Evolutionary conservation across 2,888 invertebrate genomes (phyloP), one percentile per base, ranked within the genome.

Genomic region (Acleris laterana): DNA sequence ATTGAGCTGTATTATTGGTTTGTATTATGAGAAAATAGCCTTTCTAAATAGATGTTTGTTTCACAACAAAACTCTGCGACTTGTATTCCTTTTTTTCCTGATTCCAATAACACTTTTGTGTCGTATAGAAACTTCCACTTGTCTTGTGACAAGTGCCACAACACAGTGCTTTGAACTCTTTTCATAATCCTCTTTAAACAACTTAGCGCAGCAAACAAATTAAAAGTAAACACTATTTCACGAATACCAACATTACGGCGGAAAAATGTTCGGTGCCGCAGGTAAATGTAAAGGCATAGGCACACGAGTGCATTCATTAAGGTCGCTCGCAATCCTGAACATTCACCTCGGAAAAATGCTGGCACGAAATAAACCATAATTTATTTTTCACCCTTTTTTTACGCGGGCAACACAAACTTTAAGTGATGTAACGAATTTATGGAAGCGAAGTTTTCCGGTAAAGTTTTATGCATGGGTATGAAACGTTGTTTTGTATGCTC

Each of bases 271-370:
- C 71, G 75, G 75, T 68, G 72, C 70, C 72, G 69, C 71, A 77
- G 75, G 77, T 76, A 75, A 73, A 78, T 74, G 74, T 72, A 70
- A 66, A 52, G 60, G 62, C 63, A 68, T 53, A 68, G 68, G 68
- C 63, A 77, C 73, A 82, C 77, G 78, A 84, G 83, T 78, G 83
- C 81, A 79, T 87, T 88, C 87, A 88, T 89, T 88, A 88, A 80
- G 80, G 81, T 77, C 79, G 79, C 77, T 49, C 74, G 76, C 77
- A 82, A 81, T 78, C 74, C 80, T 70, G 74, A 80, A 80, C 76
- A 77, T 82, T 83, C 77, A 74, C 72, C 68, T 71, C 62, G 71
- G 75, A 79, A 84, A 85, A 83, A 76, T 76, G 74, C 73, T 65
- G 68, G 71, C 72, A 62, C 68, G 69, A 78, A 81, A 80, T 79